Evolutionary conservation across 2,888 invertebrate species (phyloP).

Genomic region (Dasysyrphus tricinctus): DNA sequence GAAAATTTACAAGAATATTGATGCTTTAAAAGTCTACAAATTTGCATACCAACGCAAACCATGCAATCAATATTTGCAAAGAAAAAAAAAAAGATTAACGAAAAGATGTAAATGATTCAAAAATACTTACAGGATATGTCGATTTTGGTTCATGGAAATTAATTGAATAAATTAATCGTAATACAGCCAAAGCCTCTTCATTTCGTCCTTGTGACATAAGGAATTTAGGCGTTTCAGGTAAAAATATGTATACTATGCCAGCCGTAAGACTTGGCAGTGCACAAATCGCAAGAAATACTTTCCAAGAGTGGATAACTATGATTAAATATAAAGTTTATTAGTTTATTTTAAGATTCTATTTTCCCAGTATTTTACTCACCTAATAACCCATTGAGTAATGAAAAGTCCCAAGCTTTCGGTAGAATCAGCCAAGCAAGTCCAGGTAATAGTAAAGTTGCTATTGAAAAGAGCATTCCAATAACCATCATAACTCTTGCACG

Average conservation of each 20-base stretch:
- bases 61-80: no score
- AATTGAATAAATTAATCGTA: slow-evolving; percentile 86
- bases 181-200: slow-evolving; percentile 79
- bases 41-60: no score
- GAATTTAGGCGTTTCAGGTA: slow-evolving; percentile 82
- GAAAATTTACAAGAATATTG: no score
- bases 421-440: slow-evolving; percentile 89
- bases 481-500: slow-evolving; percentile 87
- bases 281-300: slow-evolving; percentile 78
- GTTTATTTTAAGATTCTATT: background rate
- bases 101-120: no score
- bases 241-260: slow-evolving; percentile 76
- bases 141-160: slow-evolving; percentile 87
- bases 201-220: slow-evolving; percentile 81
- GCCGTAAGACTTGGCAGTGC: slow-evolving; percentile 78
- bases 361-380: slow-evolving; percentile 78
- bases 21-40: no score
- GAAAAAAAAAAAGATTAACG: no score
- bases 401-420: slow-evolving; percentile 85
- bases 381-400: slow-evolving; percentile 82
- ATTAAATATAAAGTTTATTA: background rate
- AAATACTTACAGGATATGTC: slow-evolving; percentile 88
- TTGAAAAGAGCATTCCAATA: slow-evolving; percentile 87
- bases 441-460: slow-evolving; percentile 87
- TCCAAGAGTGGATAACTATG: slow-evolving; percentile 79